Conservation (phyloP, 2,888 invertebrate genomes). For the Morinoia aosen region DNA sequence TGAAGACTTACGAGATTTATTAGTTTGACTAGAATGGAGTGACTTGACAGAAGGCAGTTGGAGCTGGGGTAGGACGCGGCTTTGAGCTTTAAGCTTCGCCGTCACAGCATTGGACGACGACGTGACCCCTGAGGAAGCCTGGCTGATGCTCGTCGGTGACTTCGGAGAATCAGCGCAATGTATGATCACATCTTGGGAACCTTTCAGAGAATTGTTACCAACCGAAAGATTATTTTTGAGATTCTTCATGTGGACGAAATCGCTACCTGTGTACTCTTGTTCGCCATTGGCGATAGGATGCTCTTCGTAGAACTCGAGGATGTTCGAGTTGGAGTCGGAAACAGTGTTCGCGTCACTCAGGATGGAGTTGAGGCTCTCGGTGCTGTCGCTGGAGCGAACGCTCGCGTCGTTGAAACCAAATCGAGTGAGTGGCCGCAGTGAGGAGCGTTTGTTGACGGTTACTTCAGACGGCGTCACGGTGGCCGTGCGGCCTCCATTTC, state of each 20-base stretch:
- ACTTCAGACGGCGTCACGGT: constrained; percentile 21
- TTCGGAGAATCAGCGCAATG: constrained; percentile 18
- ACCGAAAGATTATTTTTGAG: not conserved
- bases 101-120: constrained; percentile 42
- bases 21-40: constrained; percentile 44
- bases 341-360: constrained; percentile 65
- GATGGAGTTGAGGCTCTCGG: constrained; percentile 66
- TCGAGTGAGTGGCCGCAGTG: constrained; percentile 54
- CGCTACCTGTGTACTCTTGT: not conserved
- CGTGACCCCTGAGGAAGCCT: constrained; percentile 57
- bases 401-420: constrained; percentile 60
- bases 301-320: constrained; percentile 61
- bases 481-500: constrained; percentile 22
- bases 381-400: constrained; percentile 65
- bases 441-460: not conserved
- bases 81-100: constrained; percentile 59
- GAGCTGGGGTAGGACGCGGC: constrained; percentile 61
- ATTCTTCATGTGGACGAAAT: constrained; percentile 19
- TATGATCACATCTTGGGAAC: constrained; percentile 28
- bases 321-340: constrained; percentile 65
- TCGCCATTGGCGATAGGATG: constrained; percentile 35
- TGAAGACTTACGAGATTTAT: not conserved
- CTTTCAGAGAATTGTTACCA: not conserved
- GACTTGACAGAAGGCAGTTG: constrained; percentile 64
- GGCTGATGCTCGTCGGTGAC: constrained; percentile 54